Evolutionary conservation across 1,140 invertebrate species (phyloP).

Genomic region (Panagrolaimus sp.): DNA sequence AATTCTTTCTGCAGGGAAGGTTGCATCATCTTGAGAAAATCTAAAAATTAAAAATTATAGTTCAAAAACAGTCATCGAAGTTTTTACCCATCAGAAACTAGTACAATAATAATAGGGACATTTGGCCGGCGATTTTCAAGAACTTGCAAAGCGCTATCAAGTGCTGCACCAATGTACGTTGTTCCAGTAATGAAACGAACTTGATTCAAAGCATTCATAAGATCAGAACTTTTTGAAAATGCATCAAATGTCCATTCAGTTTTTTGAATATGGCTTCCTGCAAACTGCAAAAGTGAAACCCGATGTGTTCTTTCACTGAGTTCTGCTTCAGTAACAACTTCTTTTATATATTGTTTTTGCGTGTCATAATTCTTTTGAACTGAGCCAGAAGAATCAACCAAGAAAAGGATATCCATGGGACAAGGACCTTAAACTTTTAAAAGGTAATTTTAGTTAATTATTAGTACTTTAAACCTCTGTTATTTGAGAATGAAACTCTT

Average conservation of each 20-base stretch:
- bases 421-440: slow-evolving; percentile 20
- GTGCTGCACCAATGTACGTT: slow-evolving; percentile 53
- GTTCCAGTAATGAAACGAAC: slow-evolving; percentile 47
- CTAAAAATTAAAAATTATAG: slow-evolving; percentile 23
- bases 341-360: slow-evolving; percentile 46
- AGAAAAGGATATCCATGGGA: slow-evolving; percentile 45
- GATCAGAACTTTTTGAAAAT: slow-evolving; percentile 36
- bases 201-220: slow-evolving; percentile 46
- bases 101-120: slow-evolving; percentile 46
- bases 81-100: slow-evolving; percentile 47
- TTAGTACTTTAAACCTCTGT: background rate
- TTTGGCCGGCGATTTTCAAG: slow-evolving; percentile 40
- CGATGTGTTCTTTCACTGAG: slow-evolving; percentile 37
- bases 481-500: background rate
- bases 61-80: background rate
- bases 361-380: slow-evolving; percentile 47
- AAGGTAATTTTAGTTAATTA: background rate
- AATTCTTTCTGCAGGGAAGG: slow-evolving; percentile 37
- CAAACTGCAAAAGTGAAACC: slow-evolving; percentile 53
- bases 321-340: slow-evolving; percentile 39
- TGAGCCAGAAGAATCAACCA: slow-evolving; percentile 51
- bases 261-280: slow-evolving; percentile 47
- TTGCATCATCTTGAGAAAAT: slow-evolving; percentile 51
- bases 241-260: slow-evolving; percentile 50
- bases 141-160: slow-evolving; percentile 38